phyloP scores from a whole-genome alignment of 2,888 invertebrate genomes.

The Epirrhoe tristata region DNA sequence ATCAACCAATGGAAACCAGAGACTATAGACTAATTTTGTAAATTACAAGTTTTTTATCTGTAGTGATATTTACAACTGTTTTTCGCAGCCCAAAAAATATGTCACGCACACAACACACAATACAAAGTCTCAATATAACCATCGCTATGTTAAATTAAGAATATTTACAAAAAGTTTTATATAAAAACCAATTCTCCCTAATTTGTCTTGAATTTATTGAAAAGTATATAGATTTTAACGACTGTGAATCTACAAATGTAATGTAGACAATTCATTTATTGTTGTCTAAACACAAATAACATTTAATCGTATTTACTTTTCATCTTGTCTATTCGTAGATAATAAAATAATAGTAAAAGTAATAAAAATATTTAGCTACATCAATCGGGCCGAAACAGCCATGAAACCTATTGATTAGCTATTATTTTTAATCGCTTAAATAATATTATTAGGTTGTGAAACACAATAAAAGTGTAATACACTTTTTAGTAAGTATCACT shows the following conservation, averaged over 20 bases:
- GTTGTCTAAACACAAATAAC: constrained; percentile 6
- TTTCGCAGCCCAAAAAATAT: not conserved
- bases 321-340: not conserved
- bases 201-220: constrained; percentile 5
- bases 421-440: too few relatives aligned
- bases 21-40: not conserved
- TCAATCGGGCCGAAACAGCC: not conserved
- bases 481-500: too few relatives aligned
- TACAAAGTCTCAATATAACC: constrained; percentile 14
- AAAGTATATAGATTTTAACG: not conserved
- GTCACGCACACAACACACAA: constrained; percentile 23
- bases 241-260: not conserved
- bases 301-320: not conserved
- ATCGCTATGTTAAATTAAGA: constrained; percentile 22
- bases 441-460: not conserved
- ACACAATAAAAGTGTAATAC: not conserved
- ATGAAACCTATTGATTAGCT: too few relatives aligned
- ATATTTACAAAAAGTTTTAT: constrained; percentile 30
- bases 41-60: not conserved
- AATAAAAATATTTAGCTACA: not conserved
- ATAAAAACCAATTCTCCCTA: constrained; percentile 23
- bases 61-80: not conserved
- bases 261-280: not conserved
- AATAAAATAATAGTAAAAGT: not conserved
- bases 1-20: not conserved